Base-by-base conservation (phyloP, 1,140 invertebrate genomes). In the Penaeus chinensis region DNA sequence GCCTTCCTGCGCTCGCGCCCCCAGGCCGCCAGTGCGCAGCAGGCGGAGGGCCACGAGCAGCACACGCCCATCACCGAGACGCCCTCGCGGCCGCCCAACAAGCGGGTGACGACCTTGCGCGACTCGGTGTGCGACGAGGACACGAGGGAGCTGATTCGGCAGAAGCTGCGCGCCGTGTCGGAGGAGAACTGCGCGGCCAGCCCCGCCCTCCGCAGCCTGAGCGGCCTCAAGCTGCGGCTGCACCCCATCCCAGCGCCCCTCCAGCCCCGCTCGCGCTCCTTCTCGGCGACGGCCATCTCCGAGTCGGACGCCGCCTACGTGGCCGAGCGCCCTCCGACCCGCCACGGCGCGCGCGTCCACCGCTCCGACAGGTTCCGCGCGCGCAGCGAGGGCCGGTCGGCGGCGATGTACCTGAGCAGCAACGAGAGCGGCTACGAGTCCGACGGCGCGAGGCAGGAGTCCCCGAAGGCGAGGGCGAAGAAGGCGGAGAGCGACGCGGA, bases 361-460 rank as follows among this genome's bases (percentile, higher is more conserved):
- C 62, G 62, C 19, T 74, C 69, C 27, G 92, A 82, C 93, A 89
- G 91, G 92, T 22, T 92, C 91, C 76, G 92, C 93, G 42, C 93
- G 93, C 66, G 91, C 93, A 65, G 94, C 94, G 90, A 94, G 93
- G 37, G 91, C 93, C 82, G 94, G 94, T 92, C 94, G 91, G 91
- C 94, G 94, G 90, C 94, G 94, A 91, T 94, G 94, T 91, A 93
- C 93, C 27, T 93, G 92, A 90, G 90, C 94, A 90, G 92, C 92
- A 96, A 96, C 91, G 96, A 96, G 92, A 96, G 95, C 60, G 96
- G 96, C 27, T 96, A 96, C 91, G 96, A 96, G 90, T 96, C 95
- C 91, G 96, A 96, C 90, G 94, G 95, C 22, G 93, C 95, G 79
- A 93, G 93, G 54, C 91, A 89, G 20, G 87, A 89, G 63, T 82